Evolutionary conservation across 2,797 vertebrate species (phyloP).

Genomic region (Aldrovandia affinis): DNA sequence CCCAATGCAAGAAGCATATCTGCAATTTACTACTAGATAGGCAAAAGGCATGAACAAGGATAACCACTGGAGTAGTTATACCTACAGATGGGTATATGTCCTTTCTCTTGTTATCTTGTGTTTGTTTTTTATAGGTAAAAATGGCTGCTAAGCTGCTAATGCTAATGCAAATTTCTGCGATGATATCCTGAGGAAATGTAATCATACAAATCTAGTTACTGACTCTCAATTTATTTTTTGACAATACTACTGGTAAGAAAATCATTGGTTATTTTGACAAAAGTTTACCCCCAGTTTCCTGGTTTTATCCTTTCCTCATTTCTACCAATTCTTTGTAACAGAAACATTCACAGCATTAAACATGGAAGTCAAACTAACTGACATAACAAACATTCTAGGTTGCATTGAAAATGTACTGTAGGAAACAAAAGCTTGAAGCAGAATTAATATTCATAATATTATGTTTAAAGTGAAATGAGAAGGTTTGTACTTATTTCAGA

Average conservation of each 20-base stretch:
- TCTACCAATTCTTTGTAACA: background rate
- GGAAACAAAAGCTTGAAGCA: constrained; percentile 23
- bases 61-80: background rate
- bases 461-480: background rate
- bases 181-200: too few species aligned
- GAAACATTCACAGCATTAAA: background rate
- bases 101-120: background rate
- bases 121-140: background rate
- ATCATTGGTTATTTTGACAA: too few species aligned
- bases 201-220: too few species aligned
- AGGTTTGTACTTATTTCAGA: too few species aligned
- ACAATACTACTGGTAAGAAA: background rate
- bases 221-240: too few species aligned
- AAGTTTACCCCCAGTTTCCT: too few species aligned
- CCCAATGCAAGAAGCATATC: background rate
- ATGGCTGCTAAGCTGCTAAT: background rate
- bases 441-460: background rate
- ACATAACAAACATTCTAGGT: constrained; percentile 5
- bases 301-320: too few species aligned
- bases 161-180: too few species aligned
- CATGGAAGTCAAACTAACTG: background rate
- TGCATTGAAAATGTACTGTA: constrained; percentile 28
- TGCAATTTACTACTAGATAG: background rate
- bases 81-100: background rate
- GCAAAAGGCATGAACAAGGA: background rate